Evolutionary conservation across 1,140 invertebrate genomes (phyloP).

Genomic region (Harpegnathos saltator): DNA sequence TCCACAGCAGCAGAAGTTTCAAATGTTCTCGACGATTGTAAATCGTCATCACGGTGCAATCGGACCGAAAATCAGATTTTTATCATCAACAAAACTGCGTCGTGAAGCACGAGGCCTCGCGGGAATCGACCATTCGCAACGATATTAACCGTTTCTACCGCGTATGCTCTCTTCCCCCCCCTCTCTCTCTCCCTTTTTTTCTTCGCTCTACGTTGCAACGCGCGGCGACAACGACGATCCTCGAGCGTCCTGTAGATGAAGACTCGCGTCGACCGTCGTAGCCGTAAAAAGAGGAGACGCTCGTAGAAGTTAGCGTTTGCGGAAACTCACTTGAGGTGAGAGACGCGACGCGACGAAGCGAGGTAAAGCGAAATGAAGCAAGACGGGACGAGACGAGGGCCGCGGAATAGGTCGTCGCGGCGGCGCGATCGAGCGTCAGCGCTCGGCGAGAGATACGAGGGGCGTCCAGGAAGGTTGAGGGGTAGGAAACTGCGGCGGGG

Average conservation of each 20-base stretch:
- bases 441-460: conserved; percentile 8
- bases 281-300: not conserved
- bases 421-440: not conserved
- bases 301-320: conserved; percentile 7
- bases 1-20: too few species aligned
- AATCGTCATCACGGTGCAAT: too few species aligned
- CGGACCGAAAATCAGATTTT: not conserved
- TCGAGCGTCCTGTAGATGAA: not conserved
- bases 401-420: conserved; percentile 32
- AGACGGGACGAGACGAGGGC: not conserved
- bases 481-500: not conserved
- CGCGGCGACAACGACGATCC: not conserved
- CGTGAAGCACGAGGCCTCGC: not conserved
- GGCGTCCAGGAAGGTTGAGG: conserved; percentile 43
- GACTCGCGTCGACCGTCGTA: not conserved
- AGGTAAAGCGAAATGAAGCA: not conserved
- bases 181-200: not conserved
- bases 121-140: conserved; percentile 4
- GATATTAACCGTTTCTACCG: not conserved
- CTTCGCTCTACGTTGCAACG: not conserved
- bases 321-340: conserved; percentile 2
- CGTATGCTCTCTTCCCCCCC: not conserved
- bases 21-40: not conserved
- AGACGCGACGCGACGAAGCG: not conserved
- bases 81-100: not conserved